phyloP scores from a whole-genome alignment of 2,888 invertebrate species.

The Hanleya hanleyi region DNA sequence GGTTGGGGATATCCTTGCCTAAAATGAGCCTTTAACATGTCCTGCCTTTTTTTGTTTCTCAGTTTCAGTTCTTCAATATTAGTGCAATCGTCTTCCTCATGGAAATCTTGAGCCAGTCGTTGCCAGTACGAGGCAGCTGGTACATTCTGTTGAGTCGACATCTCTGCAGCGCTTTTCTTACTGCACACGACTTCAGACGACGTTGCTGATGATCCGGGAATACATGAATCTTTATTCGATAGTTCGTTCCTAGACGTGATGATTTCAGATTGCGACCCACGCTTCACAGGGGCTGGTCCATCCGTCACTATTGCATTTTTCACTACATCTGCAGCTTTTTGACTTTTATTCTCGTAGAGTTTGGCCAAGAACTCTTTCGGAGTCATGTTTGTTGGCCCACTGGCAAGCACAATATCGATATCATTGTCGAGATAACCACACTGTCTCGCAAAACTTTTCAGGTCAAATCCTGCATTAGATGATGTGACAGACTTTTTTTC shows the following conservation, averaged over 20 bases:
- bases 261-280: too few species aligned
- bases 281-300: background rate
- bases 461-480: too few species aligned
- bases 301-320: background rate
- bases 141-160: too few species aligned
- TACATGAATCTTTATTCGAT: too few species aligned
- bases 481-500: too few species aligned
- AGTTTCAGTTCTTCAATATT: slow-evolving; percentile 45
- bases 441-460: slow-evolving; percentile 34
- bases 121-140: slow-evolving; percentile 6
- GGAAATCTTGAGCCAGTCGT: slow-evolving; percentile 41
- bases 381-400: slow-evolving; percentile 47
- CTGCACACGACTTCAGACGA: background rate
- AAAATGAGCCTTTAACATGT: slow-evolving; percentile 29
- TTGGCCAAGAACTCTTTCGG: slow-evolving; percentile 49
- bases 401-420: slow-evolving; percentile 44
- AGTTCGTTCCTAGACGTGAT: background rate
- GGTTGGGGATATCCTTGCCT: background rate
- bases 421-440: slow-evolving; percentile 44
- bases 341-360: background rate
- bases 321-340: background rate
- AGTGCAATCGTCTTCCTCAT: slow-evolving; percentile 42
- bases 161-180: background rate
- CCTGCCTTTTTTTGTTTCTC: slow-evolving; percentile 49
- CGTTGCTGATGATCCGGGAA: background rate